These are phyloP conservation scores for Troilus luridus DNA, from an alignment of 2,888 invertebrate genomes.

Conservation along the genomic window DNA sequence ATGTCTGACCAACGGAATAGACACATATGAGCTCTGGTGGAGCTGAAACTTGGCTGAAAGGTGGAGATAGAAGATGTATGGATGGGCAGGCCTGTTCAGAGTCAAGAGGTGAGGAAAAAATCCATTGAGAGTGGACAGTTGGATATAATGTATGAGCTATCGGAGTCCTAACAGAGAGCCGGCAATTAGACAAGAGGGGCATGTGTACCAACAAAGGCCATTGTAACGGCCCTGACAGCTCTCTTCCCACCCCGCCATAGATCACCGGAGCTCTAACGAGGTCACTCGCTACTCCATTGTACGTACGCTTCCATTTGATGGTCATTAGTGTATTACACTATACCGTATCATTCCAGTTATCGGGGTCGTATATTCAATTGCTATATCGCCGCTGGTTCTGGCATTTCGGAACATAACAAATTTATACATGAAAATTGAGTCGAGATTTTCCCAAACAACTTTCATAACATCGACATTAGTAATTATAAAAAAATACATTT, in stretches of 20 bases:
- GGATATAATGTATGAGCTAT: slow-evolving; percentile 17
- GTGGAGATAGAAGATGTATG: neutral
- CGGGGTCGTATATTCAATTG: neutral
- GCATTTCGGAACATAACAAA: neutral
- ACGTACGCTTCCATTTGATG: neutral
- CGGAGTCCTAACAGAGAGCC: neutral
- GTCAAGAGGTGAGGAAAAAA: neutral
- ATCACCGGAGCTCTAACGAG: slow-evolving; percentile 32
- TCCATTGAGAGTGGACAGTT: neutral
- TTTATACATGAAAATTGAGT: no score
- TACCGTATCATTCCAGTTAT: neutral
- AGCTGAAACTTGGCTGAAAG: neutral
- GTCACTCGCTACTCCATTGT: slow-evolving; percentile 41
- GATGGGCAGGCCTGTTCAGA: neutral
- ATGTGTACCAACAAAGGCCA: slow-evolving; percentile 46
- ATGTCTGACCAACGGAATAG: no score
- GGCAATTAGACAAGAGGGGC: slow-evolving; percentile 37
- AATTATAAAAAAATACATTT: no score
- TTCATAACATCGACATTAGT: no score
- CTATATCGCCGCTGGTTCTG: neutral
- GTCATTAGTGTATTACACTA: slow-evolving; percentile 26
- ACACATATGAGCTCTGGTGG: no score
- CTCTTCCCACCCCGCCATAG: slow-evolving; percentile 26
- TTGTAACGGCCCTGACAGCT: slow-evolving; percentile 32
- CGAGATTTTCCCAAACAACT: no score